Conservation (phyloP, 2,797 vertebrate species). For the Taenioides sp. region DNA sequence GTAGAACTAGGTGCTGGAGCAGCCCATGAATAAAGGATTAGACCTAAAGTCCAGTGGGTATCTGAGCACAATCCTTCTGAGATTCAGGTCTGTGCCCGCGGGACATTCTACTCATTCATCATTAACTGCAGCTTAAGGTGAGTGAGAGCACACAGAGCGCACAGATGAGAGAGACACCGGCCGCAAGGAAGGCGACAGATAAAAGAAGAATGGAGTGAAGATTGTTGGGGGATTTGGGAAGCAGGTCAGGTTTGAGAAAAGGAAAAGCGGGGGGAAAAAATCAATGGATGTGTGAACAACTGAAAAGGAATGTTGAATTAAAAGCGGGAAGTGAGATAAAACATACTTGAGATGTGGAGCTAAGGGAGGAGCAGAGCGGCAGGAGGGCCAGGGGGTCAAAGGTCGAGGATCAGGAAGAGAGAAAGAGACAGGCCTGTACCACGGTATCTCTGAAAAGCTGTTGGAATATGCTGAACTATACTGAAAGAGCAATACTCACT, state of each 20-base stretch:
- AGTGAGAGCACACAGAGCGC: constrained; percentile 38
- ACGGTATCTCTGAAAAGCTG: constrained; percentile 1
- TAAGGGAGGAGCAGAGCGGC: constrained; percentile 5
- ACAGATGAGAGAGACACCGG: constrained; percentile 37
- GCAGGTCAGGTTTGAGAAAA: constrained; percentile 33
- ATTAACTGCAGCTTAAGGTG: constrained; percentile 64
- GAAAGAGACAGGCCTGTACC: background rate
- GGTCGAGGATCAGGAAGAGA: constrained; percentile 7
- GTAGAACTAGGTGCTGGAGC: constrained; percentile 29
- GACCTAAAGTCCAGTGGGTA: constrained; percentile 37
- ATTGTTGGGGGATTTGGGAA: constrained; percentile 46
- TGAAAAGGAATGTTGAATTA: constrained; percentile 31
- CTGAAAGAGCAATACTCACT: background rate
- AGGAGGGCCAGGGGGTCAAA: constrained; percentile 8
- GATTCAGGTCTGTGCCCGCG: constrained; percentile 37
- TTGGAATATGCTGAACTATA: background rate
- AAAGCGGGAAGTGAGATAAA: constrained; percentile 21
- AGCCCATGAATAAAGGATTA: constrained; percentile 66
- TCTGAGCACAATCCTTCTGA: constrained; percentile 42
- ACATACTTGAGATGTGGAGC: constrained; percentile 10
- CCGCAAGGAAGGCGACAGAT: constrained; percentile 37
- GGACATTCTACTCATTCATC: constrained; percentile 62
- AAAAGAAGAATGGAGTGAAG: constrained; percentile 36
- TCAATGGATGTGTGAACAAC: constrained; percentile 7
- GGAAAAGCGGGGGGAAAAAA: constrained; percentile 15